These are phyloP conservation scores for Torymus texanus DNA, from an alignment of 2,888 invertebrate species.

Conservation along the genomic window DNA sequence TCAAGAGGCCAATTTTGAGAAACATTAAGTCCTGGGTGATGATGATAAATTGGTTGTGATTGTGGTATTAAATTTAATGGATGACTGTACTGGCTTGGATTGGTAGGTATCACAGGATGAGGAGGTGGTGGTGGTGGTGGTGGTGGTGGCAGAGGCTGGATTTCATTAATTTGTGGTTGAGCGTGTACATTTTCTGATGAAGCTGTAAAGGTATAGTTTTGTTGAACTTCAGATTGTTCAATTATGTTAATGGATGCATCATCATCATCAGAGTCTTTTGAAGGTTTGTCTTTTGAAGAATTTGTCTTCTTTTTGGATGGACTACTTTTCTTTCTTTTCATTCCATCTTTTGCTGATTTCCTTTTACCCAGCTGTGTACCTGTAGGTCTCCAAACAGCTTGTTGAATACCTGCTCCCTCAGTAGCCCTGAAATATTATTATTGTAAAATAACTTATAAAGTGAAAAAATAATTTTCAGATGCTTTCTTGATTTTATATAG, in stretches of 20 bases:
- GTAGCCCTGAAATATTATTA: slow-evolving; percentile 48
- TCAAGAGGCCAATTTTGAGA: slow-evolving; percentile 72
- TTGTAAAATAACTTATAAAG: too few relatives aligned
- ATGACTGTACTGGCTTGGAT: slow-evolving; percentile 63
- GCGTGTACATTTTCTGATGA: slow-evolving; percentile 49
- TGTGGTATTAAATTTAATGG: slow-evolving; percentile 62
- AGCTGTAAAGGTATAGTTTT: slow-evolving; percentile 53
- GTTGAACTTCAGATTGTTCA: slow-evolving; percentile 59
- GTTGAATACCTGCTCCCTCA: slow-evolving; percentile 69
- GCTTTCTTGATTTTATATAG: neutral
- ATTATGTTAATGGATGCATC: slow-evolving; percentile 57
- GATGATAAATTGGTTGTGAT: slow-evolving; percentile 64
- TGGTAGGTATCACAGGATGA: slow-evolving; percentile 56
- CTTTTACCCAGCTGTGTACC: slow-evolving; percentile 73
- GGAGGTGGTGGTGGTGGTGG: slow-evolving; percentile 33
- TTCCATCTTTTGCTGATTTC: slow-evolving; percentile 62
- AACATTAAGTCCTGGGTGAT: slow-evolving; percentile 65
- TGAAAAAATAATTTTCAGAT: neutral
- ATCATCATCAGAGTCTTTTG: slow-evolving; percentile 53
- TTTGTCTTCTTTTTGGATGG: slow-evolving; percentile 62
- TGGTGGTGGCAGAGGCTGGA: slow-evolving; percentile 56
- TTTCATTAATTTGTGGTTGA: slow-evolving; percentile 58
- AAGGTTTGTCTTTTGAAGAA: slow-evolving; percentile 58
- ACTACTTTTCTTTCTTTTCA: slow-evolving; percentile 59
- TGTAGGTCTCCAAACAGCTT: slow-evolving; percentile 73